A percentile compares a stretch with the other conserved stretches of the same genome.
Evolutionary conservation across 1,140 invertebrate species (phyloP).

Genomic region (Hycleus cichorii): DNA sequence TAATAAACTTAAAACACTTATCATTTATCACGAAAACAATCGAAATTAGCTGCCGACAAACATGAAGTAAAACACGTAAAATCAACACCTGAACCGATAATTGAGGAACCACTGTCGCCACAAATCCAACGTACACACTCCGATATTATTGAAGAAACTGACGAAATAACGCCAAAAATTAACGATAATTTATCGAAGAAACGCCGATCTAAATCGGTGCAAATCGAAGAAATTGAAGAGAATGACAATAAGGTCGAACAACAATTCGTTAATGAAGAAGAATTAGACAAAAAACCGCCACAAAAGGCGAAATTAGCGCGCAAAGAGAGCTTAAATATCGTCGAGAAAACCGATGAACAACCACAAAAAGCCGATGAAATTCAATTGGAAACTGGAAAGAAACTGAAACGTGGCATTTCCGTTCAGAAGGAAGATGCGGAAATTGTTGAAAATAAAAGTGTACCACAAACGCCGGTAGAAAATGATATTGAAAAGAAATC

Average conservation of each 20-base stretch:
- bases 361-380: conserved; percentile 34
- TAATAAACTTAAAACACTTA: conserved; percentile 1
- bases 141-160: conserved; percentile 22
- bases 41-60: conserved; percentile 21
- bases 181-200: conserved; percentile 19
- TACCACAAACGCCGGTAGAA: neutral
- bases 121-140: conserved; percentile 42
- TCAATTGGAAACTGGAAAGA: neutral
- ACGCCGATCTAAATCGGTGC: conserved; percentile 18
- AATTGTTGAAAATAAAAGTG: conserved; percentile 4
- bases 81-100: conserved; percentile 29
- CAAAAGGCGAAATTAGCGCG: conserved; percentile 1
- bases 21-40: conserved; percentile 26
- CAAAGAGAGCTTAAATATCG: neutral
- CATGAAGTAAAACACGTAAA: conserved; percentile 19
- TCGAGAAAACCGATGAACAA: conserved; percentile 8
- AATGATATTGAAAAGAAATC: conserved; percentile 4
- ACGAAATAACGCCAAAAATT: conserved; percentile 21
- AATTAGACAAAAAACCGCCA: neutral
- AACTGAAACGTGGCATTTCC: conserved; percentile 9
- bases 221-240: conserved; percentile 29
- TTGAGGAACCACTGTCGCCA: conserved; percentile 31
- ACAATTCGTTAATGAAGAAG: neutral
- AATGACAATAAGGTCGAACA: neutral
- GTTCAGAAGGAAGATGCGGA: conserved; percentile 18